Base-by-base conservation (phyloP, 2,888 invertebrate genomes). In the Cremastobaeus sp. region DNA sequence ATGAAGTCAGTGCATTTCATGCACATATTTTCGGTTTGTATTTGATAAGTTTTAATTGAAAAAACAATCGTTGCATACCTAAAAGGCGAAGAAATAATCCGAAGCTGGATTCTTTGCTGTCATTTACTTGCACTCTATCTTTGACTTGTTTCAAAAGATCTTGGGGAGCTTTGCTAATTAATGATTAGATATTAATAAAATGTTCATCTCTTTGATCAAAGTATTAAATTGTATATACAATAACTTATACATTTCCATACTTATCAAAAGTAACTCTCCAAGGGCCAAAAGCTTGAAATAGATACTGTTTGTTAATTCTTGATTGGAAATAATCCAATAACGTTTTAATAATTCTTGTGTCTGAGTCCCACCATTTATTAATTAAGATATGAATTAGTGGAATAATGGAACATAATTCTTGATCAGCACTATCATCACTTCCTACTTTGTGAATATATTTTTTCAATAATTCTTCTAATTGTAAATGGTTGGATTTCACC, bases 251-350 rank as follows among this genome's bases (percentile, higher is more conserved):
- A 25, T 18, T 85, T n/a, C n/a, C 88, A 50, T 89, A 87, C 81
- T 89, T 89, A 47, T 89, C 89, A 43, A 89, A 83, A 0, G 89
- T 86, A 12, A 82, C 52, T 17, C 78, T 77, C 86, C 86, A 86
- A 28, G 86, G 86, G 3, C 88, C 88, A n/a, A 88, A 81, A 18
- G 89, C 89, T 15, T 88, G 86, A 9, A 89, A 79, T 65, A 89
- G 86, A 78, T 91, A 91, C 1, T 89, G 88, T 28, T 89, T 88
- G 79, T 91, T 90, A 2, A 92, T 84, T 80, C 89, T 88, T 59
- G 90, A 89, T 78, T 91, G 90, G 78, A 90, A 90, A 80, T 90
- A 89, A 77, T 91, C 91, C 91, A 91, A 91, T 1, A 91, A 82
- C 35, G 88, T 82, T 66, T 89, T 88, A 12, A 90, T 82, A 43